Evolutionary conservation across 2,113 vertebrate species (phyloP).

Genomic region (Brienomyrus longianalis): DNA sequence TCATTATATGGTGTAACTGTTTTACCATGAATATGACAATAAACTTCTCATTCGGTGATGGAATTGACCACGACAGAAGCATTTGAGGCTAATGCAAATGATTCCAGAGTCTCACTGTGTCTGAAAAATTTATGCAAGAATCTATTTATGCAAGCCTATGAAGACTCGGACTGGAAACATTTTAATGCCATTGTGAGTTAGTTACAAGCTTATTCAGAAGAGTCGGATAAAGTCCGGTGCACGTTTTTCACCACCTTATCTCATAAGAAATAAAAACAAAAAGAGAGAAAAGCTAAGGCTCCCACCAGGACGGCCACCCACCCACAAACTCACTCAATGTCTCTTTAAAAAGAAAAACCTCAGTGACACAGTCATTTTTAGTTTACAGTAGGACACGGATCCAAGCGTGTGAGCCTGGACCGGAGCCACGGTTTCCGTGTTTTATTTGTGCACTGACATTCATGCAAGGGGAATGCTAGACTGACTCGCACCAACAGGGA

Average conservation of each 20-base stretch:
- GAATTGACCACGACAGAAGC: background rate
- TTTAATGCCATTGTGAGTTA: background rate
- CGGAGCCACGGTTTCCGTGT: background rate
- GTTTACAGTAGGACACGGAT: slow-evolving; percentile 11
- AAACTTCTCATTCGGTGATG: background rate
- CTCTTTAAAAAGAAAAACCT: background rate
- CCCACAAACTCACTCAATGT: background rate
- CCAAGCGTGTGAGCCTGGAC: background rate
- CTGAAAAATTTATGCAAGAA: background rate
- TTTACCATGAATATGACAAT: background rate
- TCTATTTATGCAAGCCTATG: background rate
- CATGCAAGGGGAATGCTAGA: background rate
- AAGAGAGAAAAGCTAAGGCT: background rate
- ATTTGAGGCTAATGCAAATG: background rate
- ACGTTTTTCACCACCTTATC: background rate
- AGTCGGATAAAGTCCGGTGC: background rate
- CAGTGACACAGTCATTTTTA: background rate
- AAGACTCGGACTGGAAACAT: background rate
- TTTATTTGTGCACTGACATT: slow-evolving; percentile 1
- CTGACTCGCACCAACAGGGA: background rate
- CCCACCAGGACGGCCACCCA: background rate
- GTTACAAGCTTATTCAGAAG: background rate
- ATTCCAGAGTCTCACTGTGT: background rate
- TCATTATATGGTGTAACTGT: background rate
- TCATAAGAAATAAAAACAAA: background rate